Percentiles rank a stretch among this genome's conserved stretches.
Conservation (phyloP, 2,797 vertebrate species). For the Ibycter americanus region DNA sequence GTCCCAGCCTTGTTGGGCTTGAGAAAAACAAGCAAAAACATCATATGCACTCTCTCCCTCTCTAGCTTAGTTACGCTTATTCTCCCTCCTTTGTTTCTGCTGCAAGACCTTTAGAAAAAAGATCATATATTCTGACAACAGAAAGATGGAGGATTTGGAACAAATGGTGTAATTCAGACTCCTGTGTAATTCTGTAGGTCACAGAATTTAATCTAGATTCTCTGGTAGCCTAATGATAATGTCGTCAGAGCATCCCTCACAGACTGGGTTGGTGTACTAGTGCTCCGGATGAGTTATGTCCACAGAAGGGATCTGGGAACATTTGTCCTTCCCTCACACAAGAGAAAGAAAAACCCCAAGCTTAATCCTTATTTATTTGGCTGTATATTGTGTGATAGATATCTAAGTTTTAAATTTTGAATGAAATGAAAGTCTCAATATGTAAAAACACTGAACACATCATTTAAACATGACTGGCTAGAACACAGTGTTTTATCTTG, state of each 20-base stretch:
- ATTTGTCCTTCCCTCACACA: not conserved
- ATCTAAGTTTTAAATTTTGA: not conserved
- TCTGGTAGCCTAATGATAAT: not conserved
- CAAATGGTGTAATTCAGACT: not conserved
- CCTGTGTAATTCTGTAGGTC: not conserved
- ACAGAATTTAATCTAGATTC: not conserved
- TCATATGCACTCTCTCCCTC: fast-evolving
- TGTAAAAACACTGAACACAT: not conserved
- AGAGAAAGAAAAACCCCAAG: not conserved
- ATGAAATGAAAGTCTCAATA: not conserved
- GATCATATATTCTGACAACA: not conserved
- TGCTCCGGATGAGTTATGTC: not conserved
- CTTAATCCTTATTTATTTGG: not conserved
- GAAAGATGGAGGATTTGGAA: not conserved
- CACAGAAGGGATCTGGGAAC: not conserved
- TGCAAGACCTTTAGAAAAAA: not conserved
- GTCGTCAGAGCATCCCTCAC: not conserved
- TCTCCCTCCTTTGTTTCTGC: not conserved
- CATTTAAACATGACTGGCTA: not conserved
- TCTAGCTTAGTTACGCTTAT: not conserved
- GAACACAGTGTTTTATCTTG: not conserved
- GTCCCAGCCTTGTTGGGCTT: not conserved
- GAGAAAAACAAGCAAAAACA: not conserved
- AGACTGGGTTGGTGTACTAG: not conserved
- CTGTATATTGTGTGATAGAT: not conserved